These are phyloP conservation scores for Caenorhabditis brenneri DNA, from an alignment of 1,140 invertebrate species.

Conservation along the genomic window DNA sequence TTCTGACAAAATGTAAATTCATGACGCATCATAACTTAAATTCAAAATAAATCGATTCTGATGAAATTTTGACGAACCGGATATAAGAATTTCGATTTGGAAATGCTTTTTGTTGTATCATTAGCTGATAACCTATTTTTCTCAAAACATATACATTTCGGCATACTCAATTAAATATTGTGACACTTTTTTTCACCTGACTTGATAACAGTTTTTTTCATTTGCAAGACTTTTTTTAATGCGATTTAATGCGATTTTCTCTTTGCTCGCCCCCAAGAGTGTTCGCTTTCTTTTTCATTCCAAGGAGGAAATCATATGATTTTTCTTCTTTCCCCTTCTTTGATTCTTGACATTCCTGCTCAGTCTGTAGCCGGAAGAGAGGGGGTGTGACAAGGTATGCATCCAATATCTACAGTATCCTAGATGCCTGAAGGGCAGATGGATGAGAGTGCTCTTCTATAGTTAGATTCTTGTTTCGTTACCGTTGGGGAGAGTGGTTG, in stretches of 20 bases:
- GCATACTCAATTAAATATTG: too few relatives aligned
- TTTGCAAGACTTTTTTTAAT: background rate
- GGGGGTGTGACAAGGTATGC: too few relatives aligned
- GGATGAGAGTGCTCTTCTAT: too few relatives aligned
- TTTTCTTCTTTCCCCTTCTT: background rate
- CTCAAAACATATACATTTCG: too few relatives aligned
- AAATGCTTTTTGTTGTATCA: background rate
- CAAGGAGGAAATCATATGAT: background rate
- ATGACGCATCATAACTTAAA: too few relatives aligned
- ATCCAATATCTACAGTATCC: too few relatives aligned
- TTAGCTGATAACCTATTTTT: background rate
- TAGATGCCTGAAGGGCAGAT: too few relatives aligned
- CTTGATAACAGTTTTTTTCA: background rate
- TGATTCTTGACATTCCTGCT: conserved; percentile 4
- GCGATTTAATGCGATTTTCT: conserved; percentile 71
- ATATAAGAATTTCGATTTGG: background rate
- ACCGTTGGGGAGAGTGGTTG: background rate
- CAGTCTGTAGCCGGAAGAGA: background rate
- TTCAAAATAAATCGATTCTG: too few relatives aligned
- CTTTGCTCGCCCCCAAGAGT: background rate
- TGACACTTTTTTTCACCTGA: background rate
- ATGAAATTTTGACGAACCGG: too few relatives aligned
- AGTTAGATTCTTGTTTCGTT: too few relatives aligned
- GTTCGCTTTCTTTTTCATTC: conserved; percentile 4
- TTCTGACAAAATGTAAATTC: too few relatives aligned